phyloP scores from a whole-genome alignment of 1,140 invertebrate species.

The Panagrolaimus sp. region DNA sequence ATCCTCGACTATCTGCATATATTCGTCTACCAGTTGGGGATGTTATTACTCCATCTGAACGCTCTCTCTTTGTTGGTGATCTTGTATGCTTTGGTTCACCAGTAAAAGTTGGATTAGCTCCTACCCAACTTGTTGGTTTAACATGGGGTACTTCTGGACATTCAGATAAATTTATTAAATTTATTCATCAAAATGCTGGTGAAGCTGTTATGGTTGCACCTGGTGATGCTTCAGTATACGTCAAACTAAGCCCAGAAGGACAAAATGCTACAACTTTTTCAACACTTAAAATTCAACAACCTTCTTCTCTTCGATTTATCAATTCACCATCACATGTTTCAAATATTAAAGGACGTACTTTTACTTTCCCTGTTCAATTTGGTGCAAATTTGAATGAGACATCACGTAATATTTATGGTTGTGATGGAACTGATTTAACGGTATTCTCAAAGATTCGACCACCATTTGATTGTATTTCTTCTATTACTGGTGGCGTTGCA shows the following conservation, averaged over 20 bases:
- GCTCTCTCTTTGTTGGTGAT: not conserved
- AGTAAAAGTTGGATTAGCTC: not conserved
- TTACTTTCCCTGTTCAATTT: not conserved
- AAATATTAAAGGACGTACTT: not conserved
- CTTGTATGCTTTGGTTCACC: slow-evolving; percentile 6
- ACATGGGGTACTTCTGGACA: not conserved
- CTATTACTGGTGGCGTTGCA: not conserved
- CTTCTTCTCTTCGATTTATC: not conserved
- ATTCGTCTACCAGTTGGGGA: not conserved
- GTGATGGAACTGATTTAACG: not conserved
- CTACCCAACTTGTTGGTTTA: no score
- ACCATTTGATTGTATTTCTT: not conserved
- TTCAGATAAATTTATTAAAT: not conserved
- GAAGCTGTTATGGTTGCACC: not conserved
- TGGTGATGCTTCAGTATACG: not conserved
- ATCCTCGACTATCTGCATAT: not conserved
- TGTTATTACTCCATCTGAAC: not conserved
- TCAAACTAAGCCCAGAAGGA: not conserved
- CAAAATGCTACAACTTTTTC: slow-evolving; percentile 5
- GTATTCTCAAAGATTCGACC: not conserved
- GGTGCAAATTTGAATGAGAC: not conserved
- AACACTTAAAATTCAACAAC: not conserved
- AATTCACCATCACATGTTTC: not conserved
- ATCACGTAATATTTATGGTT: not conserved
- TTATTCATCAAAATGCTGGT: not conserved